Percentiles rank a stretch among this genome's conserved stretches.
Evolutionary conservation across 2,113 vertebrate species (phyloP).

Genomic region (Phyllopteryx taeniolatus): DNA sequence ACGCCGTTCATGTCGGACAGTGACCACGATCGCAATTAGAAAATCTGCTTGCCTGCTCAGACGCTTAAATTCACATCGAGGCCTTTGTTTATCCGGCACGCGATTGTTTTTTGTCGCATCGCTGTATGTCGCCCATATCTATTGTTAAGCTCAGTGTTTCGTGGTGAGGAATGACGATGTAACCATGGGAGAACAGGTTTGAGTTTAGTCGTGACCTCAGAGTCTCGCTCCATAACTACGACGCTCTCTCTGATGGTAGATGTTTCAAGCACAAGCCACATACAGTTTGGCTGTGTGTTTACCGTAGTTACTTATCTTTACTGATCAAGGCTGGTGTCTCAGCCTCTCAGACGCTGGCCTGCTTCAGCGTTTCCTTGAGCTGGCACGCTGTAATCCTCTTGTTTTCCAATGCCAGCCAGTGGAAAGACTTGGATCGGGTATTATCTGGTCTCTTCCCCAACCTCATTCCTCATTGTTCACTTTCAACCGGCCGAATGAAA

Average conservation of each 20-base stretch:
- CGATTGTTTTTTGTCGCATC: conserved; percentile 5
- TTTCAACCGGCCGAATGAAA: too few relatives aligned
- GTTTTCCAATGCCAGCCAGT: conserved; percentile 15
- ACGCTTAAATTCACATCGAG: conserved; percentile 23
- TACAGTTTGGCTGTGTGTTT: background rate
- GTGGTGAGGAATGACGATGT: background rate
- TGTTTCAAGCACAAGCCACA: background rate
- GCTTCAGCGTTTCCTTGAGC: conserved; percentile 27
- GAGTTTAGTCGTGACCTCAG: background rate
- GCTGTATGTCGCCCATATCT: conserved; percentile 4
- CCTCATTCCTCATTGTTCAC: background rate
- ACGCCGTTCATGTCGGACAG: background rate
- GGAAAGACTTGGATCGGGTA: too few relatives aligned
- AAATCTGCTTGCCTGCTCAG: conserved; percentile 1
- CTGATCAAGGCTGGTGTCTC: conserved; percentile 19
- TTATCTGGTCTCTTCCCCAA: background rate
- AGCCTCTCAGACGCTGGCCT: conserved; percentile 25
- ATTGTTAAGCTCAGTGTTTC: background rate
- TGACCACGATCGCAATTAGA: conserved; percentile 15
- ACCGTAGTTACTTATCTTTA: background rate
- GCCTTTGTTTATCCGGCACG: conserved; percentile 27
- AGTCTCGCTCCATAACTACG: background rate
- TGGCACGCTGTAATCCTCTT: conserved; percentile 37
- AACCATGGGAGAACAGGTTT: conserved; percentile 1
- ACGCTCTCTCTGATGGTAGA: background rate